These are phyloP conservation scores for Cyanoramphus novaezelandiae DNA, from an alignment of 2,113 vertebrate genomes.

Conservation along the genomic window DNA sequence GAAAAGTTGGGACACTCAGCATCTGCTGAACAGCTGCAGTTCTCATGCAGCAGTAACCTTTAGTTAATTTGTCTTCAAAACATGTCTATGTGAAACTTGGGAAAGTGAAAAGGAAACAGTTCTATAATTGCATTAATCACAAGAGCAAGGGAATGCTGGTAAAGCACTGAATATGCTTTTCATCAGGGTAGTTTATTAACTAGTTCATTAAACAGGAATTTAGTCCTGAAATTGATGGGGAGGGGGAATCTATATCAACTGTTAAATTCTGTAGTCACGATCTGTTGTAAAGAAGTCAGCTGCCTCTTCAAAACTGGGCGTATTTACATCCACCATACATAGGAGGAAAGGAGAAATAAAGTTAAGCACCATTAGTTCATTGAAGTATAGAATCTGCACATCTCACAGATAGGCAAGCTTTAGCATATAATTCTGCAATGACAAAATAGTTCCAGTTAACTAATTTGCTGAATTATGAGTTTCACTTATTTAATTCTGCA, in stretches of 20 bases:
- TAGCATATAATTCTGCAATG: not conserved
- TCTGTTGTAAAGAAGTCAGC: not conserved
- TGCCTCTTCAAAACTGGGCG: not conserved
- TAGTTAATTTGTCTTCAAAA: constrained; percentile 57
- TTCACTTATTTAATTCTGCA: constrained; percentile 46
- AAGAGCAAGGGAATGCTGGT: constrained; percentile 11
- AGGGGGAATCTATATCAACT: not conserved
- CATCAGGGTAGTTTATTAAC: constrained; percentile 41
- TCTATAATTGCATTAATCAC: constrained; percentile 40
- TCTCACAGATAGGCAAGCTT: not conserved
- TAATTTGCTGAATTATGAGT: constrained; percentile 57
- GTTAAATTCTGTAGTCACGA: not conserved
- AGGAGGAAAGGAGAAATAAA: not conserved
- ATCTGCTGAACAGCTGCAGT: constrained; percentile 55
- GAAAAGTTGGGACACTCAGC: not conserved
- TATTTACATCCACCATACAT: not conserved
- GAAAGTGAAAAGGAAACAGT: constrained; percentile 50
- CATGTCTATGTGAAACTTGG: constrained; percentile 44
- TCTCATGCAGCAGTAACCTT: constrained; percentile 55
- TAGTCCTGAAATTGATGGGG: not conserved
- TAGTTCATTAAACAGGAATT: constrained; percentile 31
- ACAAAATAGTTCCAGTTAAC: constrained; percentile 19
- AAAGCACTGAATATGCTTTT: constrained; percentile 34
- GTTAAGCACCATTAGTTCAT: not conserved
- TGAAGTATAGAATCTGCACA: not conserved